Evolutionary conservation across 2,888 invertebrate species (phyloP).

Genomic region (Amphipoea oculea): DNA sequence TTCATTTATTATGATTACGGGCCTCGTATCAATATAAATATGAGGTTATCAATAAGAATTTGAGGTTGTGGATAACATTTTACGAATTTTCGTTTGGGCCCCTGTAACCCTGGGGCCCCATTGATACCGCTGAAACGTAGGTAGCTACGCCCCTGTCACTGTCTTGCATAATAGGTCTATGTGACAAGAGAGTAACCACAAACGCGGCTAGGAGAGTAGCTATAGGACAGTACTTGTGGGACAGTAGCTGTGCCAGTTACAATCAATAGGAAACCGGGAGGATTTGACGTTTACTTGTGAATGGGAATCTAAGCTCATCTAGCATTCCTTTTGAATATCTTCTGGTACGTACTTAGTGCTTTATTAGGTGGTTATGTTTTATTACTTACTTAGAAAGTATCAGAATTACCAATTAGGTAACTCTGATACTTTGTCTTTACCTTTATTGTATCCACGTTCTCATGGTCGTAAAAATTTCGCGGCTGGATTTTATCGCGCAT

Average conservation of each 20-base stretch:
- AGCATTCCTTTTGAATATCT: background rate
- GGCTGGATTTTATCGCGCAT: background rate
- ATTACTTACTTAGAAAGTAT: background rate
- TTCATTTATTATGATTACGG: background rate
- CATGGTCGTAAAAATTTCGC: background rate
- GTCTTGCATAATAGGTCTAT: constrained; percentile 22
- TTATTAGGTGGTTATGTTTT: background rate
- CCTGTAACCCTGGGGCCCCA: background rate
- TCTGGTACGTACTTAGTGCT: background rate
- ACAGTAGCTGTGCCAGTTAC: background rate
- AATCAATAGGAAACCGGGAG: background rate
- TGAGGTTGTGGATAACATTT: background rate
- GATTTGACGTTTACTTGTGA: constrained; percentile 9
- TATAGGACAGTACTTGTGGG: background rate
- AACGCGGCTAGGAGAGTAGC: background rate
- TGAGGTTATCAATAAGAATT: background rate
- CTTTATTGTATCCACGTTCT: background rate
- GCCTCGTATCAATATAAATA: background rate
- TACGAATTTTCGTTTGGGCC: background rate
- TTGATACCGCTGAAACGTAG: background rate
- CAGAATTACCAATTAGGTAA: too few species aligned
- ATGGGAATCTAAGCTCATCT: background rate
- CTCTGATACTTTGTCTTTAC: background rate
- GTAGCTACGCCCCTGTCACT: background rate
- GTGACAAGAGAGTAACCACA: constrained; percentile 35